Percentiles rank a stretch among this genome's conserved stretches.
Evolutionary conservation across 2,888 invertebrate species (phyloP).

Genomic region (Drosophila lacicola): DNA sequence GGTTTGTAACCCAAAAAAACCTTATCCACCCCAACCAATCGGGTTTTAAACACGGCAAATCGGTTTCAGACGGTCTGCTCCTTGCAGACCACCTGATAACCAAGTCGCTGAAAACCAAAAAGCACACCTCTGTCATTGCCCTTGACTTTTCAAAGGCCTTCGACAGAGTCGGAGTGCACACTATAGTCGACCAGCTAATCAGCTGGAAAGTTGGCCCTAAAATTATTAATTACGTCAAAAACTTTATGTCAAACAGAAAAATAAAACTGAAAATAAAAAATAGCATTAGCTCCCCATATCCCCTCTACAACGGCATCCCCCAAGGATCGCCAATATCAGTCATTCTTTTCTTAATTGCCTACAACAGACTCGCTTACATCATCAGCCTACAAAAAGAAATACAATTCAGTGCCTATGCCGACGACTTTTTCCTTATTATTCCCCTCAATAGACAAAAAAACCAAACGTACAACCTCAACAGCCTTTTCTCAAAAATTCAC

Average conservation of each 20-base stretch:
- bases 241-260: neutral
- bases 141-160: neutral
- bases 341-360: too few species aligned
- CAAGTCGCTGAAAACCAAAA: constrained; percentile 2
- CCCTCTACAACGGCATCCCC: constrained; percentile 3
- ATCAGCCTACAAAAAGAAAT: too few species aligned
- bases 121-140: constrained; percentile 6
- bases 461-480: too few species aligned
- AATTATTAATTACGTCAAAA: neutral
- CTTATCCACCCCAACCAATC: neutral
- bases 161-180: neutral
- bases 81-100: constrained; percentile 8
- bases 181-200: neutral
- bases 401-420: too few species aligned
- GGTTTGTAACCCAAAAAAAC: neutral
- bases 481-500: too few species aligned
- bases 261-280: neutral
- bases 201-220: neutral
- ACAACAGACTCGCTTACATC: too few species aligned
- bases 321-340: constrained; percentile 12
- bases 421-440: too few species aligned
- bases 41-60: constrained; percentile 18
- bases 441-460: too few species aligned
- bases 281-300: neutral
- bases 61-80: constrained; percentile 25